phyloP scores from a whole-genome alignment of 1,140 invertebrate species.

The Thaumetopoea pityocampa region DNA sequence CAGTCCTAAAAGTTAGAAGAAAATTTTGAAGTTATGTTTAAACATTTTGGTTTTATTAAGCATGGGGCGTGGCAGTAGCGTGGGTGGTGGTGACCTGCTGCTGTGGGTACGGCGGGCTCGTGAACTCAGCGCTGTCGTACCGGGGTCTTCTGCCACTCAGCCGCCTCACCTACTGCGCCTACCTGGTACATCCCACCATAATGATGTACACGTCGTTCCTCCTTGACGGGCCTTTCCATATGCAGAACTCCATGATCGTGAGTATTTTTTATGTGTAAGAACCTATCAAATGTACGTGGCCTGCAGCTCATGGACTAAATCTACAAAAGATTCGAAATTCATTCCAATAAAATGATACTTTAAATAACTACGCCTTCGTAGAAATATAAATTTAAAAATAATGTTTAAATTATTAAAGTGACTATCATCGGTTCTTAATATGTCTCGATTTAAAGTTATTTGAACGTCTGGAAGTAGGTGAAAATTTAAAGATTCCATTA shows the following conservation, averaged over 20 bases:
- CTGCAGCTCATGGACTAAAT: too few species aligned
- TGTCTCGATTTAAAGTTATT: too few species aligned
- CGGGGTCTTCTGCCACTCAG: slow-evolving; percentile 89
- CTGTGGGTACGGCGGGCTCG: slow-evolving; percentile 83
- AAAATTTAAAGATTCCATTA: too few species aligned
- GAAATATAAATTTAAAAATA: too few species aligned
- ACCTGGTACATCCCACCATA: slow-evolving; percentile 91
- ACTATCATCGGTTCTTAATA: too few species aligned
- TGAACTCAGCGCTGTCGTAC: slow-evolving; percentile 87
- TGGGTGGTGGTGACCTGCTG: slow-evolving; percentile 90
- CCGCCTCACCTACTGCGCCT: slow-evolving; percentile 92
- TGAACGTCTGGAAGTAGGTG: too few species aligned
- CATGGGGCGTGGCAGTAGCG: slow-evolving; percentile 84
- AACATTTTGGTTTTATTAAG: slow-evolving; percentile 66
- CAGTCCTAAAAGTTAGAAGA: not conserved
- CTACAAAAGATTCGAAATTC: too few species aligned
- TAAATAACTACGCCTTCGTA: too few species aligned
- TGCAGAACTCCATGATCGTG: slow-evolving; percentile 84
- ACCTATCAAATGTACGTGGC: too few species aligned
- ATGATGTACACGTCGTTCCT: slow-evolving; percentile 86
- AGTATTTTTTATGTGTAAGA: slow-evolving; percentile 25
- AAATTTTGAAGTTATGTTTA: not conserved
- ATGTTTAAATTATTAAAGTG: too few species aligned
- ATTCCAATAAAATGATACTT: too few species aligned
- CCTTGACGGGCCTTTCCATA: slow-evolving; percentile 85